phyloP scores from a whole-genome alignment of 2,888 invertebrate species.

The Aphodius granarius region DNA sequence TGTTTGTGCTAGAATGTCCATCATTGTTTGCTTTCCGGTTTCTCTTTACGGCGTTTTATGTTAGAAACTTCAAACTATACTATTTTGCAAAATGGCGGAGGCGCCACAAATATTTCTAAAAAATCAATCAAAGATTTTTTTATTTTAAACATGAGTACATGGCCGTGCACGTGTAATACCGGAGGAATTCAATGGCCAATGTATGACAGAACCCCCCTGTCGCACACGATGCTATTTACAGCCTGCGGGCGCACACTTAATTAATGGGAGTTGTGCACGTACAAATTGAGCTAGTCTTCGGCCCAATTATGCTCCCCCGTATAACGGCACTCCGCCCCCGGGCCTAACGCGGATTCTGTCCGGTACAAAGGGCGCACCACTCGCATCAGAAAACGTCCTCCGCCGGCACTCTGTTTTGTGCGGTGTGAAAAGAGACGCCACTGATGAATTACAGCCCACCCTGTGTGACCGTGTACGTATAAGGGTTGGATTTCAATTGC shows the following conservation, averaged over 20 bases:
- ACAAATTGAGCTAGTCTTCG: neutral
- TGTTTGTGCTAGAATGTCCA: neutral
- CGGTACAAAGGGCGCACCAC: neutral
- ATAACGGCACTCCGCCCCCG: neutral
- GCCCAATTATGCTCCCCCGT: neutral
- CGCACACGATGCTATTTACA: neutral
- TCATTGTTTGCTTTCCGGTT: neutral
- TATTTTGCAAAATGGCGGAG: too few relatives aligned
- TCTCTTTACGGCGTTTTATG: too few relatives aligned
- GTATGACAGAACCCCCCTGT: neutral
- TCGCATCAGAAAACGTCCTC: neutral
- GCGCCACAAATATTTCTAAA: too few relatives aligned
- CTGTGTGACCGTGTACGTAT: neutral
- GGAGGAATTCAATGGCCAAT: neutral
- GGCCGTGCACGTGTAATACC: neutral
- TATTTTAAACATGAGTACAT: neutral
- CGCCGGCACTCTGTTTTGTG: neutral
- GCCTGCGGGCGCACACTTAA: neutral
- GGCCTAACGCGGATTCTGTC: neutral
- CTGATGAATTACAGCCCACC: neutral
- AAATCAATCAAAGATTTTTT: too few relatives aligned
- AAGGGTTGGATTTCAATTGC: neutral
- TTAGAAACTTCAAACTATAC: too few relatives aligned
- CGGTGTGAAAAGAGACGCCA: neutral
- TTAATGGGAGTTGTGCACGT: neutral